Percentiles rank a stretch among this genome's conserved stretches.
These are phyloP conservation scores for Bolborhynchus lineola DNA, from an alignment of 2,113 vertebrate species.

Conservation along the genomic window DNA sequence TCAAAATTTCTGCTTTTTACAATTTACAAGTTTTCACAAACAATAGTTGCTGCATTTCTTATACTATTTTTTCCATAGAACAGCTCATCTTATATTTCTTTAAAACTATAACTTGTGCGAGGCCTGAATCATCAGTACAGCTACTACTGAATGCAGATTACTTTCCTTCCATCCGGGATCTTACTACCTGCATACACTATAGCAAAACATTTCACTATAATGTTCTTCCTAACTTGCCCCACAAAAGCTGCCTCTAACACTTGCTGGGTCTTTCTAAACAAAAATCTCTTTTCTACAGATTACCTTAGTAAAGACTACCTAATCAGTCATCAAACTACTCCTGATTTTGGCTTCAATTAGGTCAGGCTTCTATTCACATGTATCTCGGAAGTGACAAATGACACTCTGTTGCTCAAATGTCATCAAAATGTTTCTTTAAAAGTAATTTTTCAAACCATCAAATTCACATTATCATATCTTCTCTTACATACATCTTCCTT, in stretches of 20 bases:
- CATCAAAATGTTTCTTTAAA: neutral
- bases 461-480: neutral
- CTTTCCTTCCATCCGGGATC: neutral
- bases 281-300: neutral
- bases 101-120: neutral
- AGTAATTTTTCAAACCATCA: neutral
- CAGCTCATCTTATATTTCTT: neutral
- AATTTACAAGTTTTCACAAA: neutral
- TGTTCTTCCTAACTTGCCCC: neutral
- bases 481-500: neutral
- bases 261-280: neutral
- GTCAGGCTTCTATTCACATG: neutral
- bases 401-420: neutral
- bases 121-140: neutral
- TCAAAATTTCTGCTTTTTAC: neutral
- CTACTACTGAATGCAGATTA: rapidly evolving
- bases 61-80: neutral
- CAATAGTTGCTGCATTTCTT: neutral
- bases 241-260: neutral
- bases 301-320: neutral
- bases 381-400: neutral
- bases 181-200: neutral
- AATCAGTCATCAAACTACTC: neutral
- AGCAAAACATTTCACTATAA: neutral
- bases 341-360: neutral